Percentiles rank a stretch among this genome's conserved stretches.
Evolutionary conservation across 1,140 invertebrate species (phyloP).

Genomic region (Thalassaphorura encarpata): DNA sequence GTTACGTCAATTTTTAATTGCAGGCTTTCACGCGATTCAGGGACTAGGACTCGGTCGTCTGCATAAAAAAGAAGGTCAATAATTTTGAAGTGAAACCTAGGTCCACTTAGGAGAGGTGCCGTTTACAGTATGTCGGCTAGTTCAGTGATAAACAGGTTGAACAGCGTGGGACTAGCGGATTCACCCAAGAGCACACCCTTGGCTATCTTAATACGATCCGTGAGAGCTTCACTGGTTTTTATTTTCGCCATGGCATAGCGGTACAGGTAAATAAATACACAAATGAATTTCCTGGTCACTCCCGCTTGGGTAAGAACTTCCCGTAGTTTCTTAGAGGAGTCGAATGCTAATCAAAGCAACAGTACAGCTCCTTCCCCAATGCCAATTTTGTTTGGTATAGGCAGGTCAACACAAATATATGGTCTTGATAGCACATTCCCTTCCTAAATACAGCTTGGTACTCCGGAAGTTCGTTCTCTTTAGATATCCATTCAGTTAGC

Average conservation of each 20-base stretch:
- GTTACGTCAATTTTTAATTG: constrained; percentile 3
- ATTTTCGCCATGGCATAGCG: constrained; percentile 14
- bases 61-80: constrained; percentile 6
- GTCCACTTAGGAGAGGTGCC: not conserved
- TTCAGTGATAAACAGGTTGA: not conserved
- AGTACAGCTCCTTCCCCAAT: constrained; percentile 20
- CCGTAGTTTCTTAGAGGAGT: constrained; percentile 32
- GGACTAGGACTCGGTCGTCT: not conserved
- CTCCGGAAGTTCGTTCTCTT: constrained; percentile 20
- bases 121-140: not conserved
- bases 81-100: not conserved
- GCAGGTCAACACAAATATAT: constrained; percentile 19
- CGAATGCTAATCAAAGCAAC: constrained; percentile 33
- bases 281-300: constrained; percentile 31
- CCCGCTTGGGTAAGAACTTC: constrained; percentile 26
- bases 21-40: not conserved
- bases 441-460: constrained; percentile 25
- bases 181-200: constrained; percentile 32
- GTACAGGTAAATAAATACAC: constrained; percentile 25
- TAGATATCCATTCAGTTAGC: constrained; percentile 22
- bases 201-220: constrained; percentile 8
- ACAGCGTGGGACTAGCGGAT: not conserved
- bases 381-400: constrained; percentile 16
- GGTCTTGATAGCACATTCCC: constrained; percentile 17
- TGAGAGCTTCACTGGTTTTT: constrained; percentile 1